Evolutionary conservation across 2,113 vertebrate genomes (phyloP).

Genomic region (Eptesicus fuscus): DNA sequence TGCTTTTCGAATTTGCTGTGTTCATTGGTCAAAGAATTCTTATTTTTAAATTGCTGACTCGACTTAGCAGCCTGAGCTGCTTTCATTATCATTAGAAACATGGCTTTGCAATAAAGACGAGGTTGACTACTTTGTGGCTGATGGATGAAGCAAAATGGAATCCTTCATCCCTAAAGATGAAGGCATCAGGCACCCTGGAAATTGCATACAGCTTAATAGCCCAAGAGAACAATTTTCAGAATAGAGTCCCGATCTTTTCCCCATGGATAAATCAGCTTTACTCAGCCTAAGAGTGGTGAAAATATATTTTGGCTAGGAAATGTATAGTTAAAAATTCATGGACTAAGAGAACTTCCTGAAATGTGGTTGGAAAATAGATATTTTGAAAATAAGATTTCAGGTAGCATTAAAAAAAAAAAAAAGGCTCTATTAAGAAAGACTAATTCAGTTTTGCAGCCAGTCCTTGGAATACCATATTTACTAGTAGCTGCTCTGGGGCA

Average conservation of each 20-base stretch:
- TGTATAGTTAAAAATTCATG: slow-evolving; percentile 22
- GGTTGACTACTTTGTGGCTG: slow-evolving; percentile 57
- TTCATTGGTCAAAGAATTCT: slow-evolving; percentile 55
- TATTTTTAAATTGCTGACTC: slow-evolving; percentile 65
- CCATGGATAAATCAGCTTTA: slow-evolving; percentile 62
- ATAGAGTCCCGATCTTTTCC: slow-evolving; percentile 58
- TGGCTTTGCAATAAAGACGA: slow-evolving; percentile 10
- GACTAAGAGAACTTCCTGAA: slow-evolving; percentile 8
- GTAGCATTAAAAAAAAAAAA: slow-evolving; percentile 34
- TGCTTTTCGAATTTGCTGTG: slow-evolving; percentile 55
- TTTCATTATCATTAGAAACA: slow-evolving; percentile 62
- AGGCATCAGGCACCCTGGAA: slow-evolving; percentile 57
- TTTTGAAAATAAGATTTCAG: slow-evolving; percentile 40
- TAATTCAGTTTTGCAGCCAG: not conserved
- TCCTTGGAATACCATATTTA: not conserved
- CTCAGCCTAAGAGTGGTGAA: slow-evolving; percentile 8
- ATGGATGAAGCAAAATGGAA: slow-evolving; percentile 63
- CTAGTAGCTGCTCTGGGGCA: not conserved
- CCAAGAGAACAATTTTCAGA: slow-evolving; percentile 69
- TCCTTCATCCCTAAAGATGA: slow-evolving; percentile 66
- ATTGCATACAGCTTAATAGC: slow-evolving; percentile 69
- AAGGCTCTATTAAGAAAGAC: not conserved
- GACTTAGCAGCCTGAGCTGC: slow-evolving; percentile 46
- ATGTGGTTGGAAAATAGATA: slow-evolving; percentile 18
- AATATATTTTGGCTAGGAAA: slow-evolving; percentile 57